Percentiles rank a stretch among this genome's conserved stretches.
phyloP scores from a whole-genome alignment of 2,888 invertebrate genomes.

The Chaetoderma sp. region DNA sequence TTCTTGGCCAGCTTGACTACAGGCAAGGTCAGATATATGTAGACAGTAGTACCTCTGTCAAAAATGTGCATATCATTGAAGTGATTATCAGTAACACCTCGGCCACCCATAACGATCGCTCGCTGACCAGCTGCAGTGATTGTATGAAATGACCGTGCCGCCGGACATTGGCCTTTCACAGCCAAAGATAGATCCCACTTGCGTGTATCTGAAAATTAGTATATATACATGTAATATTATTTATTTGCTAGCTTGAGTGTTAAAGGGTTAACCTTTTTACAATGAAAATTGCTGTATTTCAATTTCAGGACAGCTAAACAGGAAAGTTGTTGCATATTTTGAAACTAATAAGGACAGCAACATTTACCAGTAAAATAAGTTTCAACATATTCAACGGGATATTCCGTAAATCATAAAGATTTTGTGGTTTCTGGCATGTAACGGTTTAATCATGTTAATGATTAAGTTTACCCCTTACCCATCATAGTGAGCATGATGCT shows the following conservation, averaged over 20 bases:
- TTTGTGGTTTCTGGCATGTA: too few species aligned
- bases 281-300: too few species aligned
- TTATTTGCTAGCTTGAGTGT: background rate
- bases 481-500: too few species aligned
- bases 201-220: constrained; percentile 46
- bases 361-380: too few species aligned
- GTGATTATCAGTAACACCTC: constrained; percentile 56
- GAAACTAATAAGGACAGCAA: too few species aligned
- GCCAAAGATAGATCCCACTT: constrained; percentile 59
- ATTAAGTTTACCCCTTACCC: too few species aligned
- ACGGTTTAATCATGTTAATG: too few species aligned
- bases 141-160: constrained; percentile 63
- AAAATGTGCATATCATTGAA: constrained; percentile 60
- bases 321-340: too few species aligned
- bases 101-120: constrained; percentile 61
- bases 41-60: constrained; percentile 51
- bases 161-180: constrained; percentile 52
- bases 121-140: constrained; percentile 52
- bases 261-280: background rate
- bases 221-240: background rate
- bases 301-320: too few species aligned
- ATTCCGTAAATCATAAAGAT: constrained; percentile 4
- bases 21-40: background rate
- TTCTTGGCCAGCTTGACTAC: too few species aligned
- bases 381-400: too few species aligned